phyloP scores from a whole-genome alignment of 2,888 invertebrate species.

The Endotricha flammealis region DNA sequence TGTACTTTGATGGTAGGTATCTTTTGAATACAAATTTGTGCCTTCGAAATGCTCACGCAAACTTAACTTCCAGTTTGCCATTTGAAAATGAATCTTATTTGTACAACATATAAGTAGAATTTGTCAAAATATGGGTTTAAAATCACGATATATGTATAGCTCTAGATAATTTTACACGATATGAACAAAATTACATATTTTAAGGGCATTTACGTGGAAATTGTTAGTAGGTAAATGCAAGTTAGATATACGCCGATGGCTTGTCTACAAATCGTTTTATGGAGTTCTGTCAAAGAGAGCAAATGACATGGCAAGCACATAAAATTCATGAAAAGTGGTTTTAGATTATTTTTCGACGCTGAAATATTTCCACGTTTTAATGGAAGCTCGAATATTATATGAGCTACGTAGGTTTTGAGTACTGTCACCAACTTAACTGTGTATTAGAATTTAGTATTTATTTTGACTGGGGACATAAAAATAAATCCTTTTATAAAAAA shows the following conservation, averaged over 20 bases:
- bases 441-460: no score
- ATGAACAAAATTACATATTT: slow-evolving; percentile 44
- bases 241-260: slow-evolving; percentile 27
- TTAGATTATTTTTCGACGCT: slow-evolving; percentile 22
- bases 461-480: no score
- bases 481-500: no score
- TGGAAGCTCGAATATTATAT: neutral
- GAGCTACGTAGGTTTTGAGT: slow-evolving; percentile 11
- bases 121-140: no score
- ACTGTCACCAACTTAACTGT: slow-evolving; percentile 12
- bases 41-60: slow-evolving; percentile 51
- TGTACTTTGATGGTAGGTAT: slow-evolving; percentile 62
- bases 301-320: slow-evolving; percentile 17
- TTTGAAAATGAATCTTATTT: slow-evolving; percentile 24
- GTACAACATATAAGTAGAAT: no score
- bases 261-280: slow-evolving; percentile 16
- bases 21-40: slow-evolving; percentile 67
- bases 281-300: slow-evolving; percentile 17
- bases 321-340: slow-evolving; percentile 21
- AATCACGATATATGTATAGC: slow-evolving; percentile 36
- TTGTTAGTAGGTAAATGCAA: slow-evolving; percentile 29
- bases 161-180: slow-evolving; percentile 41
- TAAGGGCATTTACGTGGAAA: slow-evolving; percentile 39
- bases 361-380: slow-evolving; percentile 10
- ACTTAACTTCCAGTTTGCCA: slow-evolving; percentile 17